A percentile compares a stretch with the other conserved stretches of the same genome.
These are phyloP conservation scores for Ormyrus labotus DNA, from an alignment of 2,888 invertebrate species.

Conservation along the genomic window DNA sequence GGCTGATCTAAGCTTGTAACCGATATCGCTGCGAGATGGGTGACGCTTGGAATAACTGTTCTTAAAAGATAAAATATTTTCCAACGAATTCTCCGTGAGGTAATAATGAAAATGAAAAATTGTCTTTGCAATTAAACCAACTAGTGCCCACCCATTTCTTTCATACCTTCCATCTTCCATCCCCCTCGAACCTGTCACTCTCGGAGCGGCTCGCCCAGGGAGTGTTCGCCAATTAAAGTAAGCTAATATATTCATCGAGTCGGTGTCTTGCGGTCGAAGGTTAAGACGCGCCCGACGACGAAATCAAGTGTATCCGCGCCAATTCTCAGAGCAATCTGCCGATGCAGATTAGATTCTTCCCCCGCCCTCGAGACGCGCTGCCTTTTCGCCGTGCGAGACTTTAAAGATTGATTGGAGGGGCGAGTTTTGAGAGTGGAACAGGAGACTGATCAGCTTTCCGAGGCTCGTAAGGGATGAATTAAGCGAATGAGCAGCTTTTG, in stretches of 20 bases:
- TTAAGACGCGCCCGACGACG: conserved; percentile 61
- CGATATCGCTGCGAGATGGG: no score
- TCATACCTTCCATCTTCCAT: no score
- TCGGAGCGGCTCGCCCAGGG: conserved; percentile 58
- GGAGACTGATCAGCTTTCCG: background rate
- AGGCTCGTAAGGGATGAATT: conserved; percentile 29
- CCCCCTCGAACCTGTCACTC: conserved; percentile 11
- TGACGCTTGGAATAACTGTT: no score
- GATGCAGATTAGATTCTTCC: conserved; percentile 73
- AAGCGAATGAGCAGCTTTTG: conserved; percentile 27
- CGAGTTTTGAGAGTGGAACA: conserved; percentile 35
- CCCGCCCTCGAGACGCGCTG: conserved; percentile 23
- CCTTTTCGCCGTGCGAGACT: conserved; percentile 3
- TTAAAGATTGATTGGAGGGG: conserved; percentile 47
- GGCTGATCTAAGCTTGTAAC: no score
- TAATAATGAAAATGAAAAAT: no score
- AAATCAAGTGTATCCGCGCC: conserved; percentile 69
- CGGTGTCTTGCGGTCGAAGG: conserved; percentile 67
- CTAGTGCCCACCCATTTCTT: no score
- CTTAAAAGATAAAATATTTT: no score
- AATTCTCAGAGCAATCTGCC: conserved; percentile 76
- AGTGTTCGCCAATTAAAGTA: conserved; percentile 71
- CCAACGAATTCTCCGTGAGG: no score
- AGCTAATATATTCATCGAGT: conserved; percentile 75
- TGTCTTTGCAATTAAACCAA: no score